Conservation (phyloP, 1,140 invertebrate genomes). For the Camponotus pennsylvanicus region DNA sequence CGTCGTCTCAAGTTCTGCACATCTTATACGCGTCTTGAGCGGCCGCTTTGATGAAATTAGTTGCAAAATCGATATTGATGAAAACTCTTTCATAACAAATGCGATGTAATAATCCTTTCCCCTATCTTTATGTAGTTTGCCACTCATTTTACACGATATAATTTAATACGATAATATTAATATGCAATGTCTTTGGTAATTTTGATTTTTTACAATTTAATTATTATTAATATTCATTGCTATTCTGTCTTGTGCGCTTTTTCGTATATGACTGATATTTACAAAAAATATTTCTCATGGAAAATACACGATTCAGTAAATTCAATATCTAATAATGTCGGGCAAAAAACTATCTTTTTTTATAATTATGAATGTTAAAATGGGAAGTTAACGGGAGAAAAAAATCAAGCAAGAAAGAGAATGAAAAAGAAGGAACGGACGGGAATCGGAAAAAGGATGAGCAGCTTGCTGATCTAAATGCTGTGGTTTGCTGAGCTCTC, state of each 20-base stretch:
- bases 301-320: not conserved
- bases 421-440: not conserved
- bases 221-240: not conserved
- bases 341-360: not conserved
- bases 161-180: not conserved
- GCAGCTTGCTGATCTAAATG: slow-evolving; percentile 54
- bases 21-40: not conserved
- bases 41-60: slow-evolving; percentile 63
- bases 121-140: too few species aligned
- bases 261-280: not conserved
- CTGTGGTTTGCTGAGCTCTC: slow-evolving; percentile 48
- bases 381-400: slow-evolving; percentile 6
- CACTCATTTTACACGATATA: not conserved
- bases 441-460: not conserved
- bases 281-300: not conserved
- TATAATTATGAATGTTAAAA: not conserved
- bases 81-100: not conserved
- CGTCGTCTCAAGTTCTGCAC: slow-evolving; percentile 28
- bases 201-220: not conserved
- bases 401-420: slow-evolving; percentile 7
- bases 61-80: slow-evolving; percentile 20
- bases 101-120: not conserved
- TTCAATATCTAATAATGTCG: not conserved
- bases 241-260: not conserved
- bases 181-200: not conserved